Percentiles rank a stretch among this genome's conserved stretches.
phyloP scores from a whole-genome alignment of 1,140 invertebrate species.

The Zaprionus capensis region DNA sequence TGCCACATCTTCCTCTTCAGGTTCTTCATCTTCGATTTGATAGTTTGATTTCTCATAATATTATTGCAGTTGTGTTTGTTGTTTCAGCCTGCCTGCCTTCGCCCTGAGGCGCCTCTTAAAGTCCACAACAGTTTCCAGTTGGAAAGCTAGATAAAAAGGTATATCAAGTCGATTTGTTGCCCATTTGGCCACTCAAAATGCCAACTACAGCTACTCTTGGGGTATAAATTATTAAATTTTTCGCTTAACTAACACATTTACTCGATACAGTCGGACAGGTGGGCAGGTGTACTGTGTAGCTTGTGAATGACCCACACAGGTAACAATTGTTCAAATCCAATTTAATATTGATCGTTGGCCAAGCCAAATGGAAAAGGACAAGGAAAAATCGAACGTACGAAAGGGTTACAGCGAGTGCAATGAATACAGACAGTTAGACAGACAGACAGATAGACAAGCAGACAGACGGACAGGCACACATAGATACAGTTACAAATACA shows the following conservation, averaged over 20 bases:
- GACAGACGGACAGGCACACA: background rate
- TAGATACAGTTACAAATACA: constrained; percentile 6
- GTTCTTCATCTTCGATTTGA: constrained; percentile 61
- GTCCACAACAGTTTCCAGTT: constrained; percentile 16
- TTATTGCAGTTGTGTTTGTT: constrained; percentile 43
- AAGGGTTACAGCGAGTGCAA: constrained; percentile 55
- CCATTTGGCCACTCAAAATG: constrained; percentile 33
- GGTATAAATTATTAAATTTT: constrained; percentile 71
- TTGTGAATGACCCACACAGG: constrained; percentile 8
- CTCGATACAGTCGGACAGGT: constrained; percentile 10
- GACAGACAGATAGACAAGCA: background rate
- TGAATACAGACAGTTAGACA: constrained; percentile 16
- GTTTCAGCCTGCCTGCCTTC: background rate
- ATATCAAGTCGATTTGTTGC: constrained; percentile 33
- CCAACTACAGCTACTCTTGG: constrained; percentile 11
- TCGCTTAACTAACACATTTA: constrained; percentile 53
- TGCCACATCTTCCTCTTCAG: constrained; percentile 36
- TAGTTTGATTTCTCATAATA: constrained; percentile 71
- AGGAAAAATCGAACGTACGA: constrained; percentile 58
- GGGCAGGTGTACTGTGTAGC: constrained; percentile 10
- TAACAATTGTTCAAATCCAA: constrained; percentile 69
- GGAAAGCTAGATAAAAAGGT: constrained; percentile 17
- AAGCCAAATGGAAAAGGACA: constrained; percentile 45
- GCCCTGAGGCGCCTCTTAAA: constrained; percentile 27
- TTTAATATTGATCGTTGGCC: constrained; percentile 72